These are phyloP conservation scores for Xiphias gladius DNA, from an alignment of 2,113 vertebrate genomes.

Conservation along the genomic window DNA sequence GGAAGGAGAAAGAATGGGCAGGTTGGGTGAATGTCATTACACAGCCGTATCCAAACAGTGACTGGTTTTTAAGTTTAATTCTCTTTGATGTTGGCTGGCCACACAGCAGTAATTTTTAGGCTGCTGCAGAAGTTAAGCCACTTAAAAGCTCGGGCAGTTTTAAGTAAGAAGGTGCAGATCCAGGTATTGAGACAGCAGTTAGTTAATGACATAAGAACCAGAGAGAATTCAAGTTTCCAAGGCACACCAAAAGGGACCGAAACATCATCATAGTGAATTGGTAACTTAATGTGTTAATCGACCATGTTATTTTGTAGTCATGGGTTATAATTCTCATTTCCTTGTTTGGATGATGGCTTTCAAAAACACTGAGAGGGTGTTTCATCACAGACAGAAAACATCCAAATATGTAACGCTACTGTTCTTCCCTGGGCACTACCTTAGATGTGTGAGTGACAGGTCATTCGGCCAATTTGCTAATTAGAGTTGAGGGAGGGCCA, in stretches of 20 bases:
- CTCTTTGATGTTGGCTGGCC: conserved; percentile 24
- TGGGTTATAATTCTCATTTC: background rate
- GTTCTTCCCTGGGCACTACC: background rate
- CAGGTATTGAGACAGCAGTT: conserved; percentile 13
- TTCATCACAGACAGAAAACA: no score
- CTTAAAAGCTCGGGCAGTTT: conserved; percentile 14
- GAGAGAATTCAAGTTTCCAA: background rate
- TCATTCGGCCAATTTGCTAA: background rate
- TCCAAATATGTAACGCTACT: background rate
- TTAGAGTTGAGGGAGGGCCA: background rate
- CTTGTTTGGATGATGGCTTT: background rate
- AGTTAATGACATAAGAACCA: background rate
- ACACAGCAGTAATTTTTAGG: conserved; percentile 5
- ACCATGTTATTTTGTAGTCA: background rate
- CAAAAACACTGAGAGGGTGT: background rate
- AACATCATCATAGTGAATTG: background rate
- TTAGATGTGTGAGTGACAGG: background rate
- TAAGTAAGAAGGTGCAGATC: background rate
- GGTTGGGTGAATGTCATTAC: conserved; percentile 11
- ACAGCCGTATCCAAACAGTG: background rate
- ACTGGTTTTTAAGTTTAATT: conserved; percentile 43
- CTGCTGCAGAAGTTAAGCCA: background rate
- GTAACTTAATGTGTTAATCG: background rate
- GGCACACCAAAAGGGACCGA: background rate
- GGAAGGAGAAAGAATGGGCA: conserved; percentile 5